Percentiles rank a stretch among this genome's conserved stretches.
Conservation (phyloP, 2,797 vertebrate genomes). For the Prunella strophiata region DNA sequence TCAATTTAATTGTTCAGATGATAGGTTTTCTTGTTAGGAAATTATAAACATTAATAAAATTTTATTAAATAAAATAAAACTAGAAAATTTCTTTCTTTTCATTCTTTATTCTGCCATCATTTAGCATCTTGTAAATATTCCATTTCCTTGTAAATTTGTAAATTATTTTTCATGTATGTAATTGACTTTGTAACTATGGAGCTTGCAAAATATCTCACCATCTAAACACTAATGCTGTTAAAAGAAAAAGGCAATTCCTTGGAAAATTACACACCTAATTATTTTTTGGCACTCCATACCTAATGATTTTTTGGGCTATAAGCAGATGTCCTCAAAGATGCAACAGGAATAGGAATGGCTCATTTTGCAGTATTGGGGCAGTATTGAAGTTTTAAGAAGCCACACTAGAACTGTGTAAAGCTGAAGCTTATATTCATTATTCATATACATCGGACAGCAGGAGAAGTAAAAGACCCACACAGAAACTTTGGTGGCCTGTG, state of each 20-base stretch:
- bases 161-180: background rate
- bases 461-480: background rate
- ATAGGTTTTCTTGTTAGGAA: background rate
- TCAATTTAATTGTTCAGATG: conserved; percentile 35
- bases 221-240: background rate
- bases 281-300: rapidly evolving
- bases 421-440: background rate
- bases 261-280: background rate
- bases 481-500: background rate
- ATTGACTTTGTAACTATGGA: background rate
- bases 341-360: background rate
- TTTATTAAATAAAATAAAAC: conserved; percentile 16
- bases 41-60: conserved; percentile 25
- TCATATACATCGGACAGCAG: background rate
- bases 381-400: background rate
- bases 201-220: background rate
- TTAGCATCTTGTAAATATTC: background rate
- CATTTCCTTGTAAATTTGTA: background rate
- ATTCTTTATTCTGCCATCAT: background rate
- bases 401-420: background rate
- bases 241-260: background rate
- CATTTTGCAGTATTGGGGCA: background rate
- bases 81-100: background rate
- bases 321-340: background rate
- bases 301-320: background rate